These are phyloP conservation scores for Anarsia innoxiella DNA, from an alignment of 2,888 invertebrate genomes.

Conservation along the genomic window DNA sequence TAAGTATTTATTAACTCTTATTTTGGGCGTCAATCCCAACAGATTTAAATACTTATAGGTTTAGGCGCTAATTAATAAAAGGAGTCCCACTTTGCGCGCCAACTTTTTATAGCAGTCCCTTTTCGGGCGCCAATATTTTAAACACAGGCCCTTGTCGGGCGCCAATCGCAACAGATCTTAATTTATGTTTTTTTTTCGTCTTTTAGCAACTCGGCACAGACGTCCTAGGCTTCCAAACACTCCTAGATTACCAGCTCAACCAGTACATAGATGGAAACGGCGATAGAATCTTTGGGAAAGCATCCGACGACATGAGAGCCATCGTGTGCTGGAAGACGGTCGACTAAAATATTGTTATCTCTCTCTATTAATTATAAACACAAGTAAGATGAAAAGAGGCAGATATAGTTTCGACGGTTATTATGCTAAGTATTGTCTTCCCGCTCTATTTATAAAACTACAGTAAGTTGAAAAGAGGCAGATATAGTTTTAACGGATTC, in stretches of 20 bases:
- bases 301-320: constrained; percentile 84
- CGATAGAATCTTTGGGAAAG: constrained; percentile 81
- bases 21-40: too few relatives aligned
- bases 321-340: constrained; percentile 85
- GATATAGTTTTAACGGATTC: too few relatives aligned
- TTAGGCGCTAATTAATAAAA: neutral
- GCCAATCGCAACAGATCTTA: neutral
- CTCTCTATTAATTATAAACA: too few relatives aligned
- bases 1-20: too few relatives aligned
- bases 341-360: too few relatives aligned
- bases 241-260: constrained; percentile 88
- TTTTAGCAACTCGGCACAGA: constrained; percentile 86
- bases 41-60: too few relatives aligned
- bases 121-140: neutral
- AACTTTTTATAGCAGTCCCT: neutral
- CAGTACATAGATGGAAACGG: constrained; percentile 83
- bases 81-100: neutral
- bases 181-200: neutral
- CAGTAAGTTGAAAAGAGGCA: too few relatives aligned
- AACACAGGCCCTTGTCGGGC: neutral
- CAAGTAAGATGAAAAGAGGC: too few relatives aligned
- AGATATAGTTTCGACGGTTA: too few relatives aligned
- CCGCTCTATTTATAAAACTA: too few relatives aligned
- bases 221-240: constrained; percentile 84
- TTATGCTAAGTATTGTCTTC: too few relatives aligned